A percentile compares a stretch with the other conserved stretches of the same genome.
Conservation (phyloP, 2,113 vertebrate genomes). For the Sardina pilchardus region DNA sequence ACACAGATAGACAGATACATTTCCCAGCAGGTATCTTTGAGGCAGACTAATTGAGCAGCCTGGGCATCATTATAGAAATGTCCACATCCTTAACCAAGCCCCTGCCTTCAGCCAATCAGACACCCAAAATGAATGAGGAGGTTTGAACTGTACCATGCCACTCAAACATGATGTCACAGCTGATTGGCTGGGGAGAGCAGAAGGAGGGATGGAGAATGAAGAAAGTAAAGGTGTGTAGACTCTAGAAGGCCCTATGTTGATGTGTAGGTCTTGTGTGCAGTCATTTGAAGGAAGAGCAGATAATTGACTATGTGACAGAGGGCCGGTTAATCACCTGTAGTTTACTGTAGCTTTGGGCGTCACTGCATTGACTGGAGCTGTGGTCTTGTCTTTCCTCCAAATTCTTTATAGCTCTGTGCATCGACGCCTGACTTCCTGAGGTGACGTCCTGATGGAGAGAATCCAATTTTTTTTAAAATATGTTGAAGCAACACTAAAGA, state of each 20-base stretch:
- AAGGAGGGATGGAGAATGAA: background rate
- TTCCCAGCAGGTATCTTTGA: background rate
- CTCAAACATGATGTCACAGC: background rate
- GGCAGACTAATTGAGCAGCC: background rate
- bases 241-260: background rate
- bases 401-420: background rate
- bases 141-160: background rate
- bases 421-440: background rate
- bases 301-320: slow-evolving; percentile 15
- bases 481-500: no score
- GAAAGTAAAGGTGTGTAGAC: no score
- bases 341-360: background rate
- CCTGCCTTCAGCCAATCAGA: background rate
- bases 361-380: background rate
- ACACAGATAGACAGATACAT: background rate
- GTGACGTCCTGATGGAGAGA: background rate
- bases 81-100: background rate
- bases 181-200: background rate
- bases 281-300: background rate
- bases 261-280: background rate
- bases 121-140: background rate
- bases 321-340: slow-evolving; percentile 7
- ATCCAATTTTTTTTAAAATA: background rate
- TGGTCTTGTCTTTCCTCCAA: background rate
- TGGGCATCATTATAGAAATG: background rate